Evolutionary conservation across 2,888 invertebrate species (phyloP).

Genomic region (Tinea trinotella): DNA sequence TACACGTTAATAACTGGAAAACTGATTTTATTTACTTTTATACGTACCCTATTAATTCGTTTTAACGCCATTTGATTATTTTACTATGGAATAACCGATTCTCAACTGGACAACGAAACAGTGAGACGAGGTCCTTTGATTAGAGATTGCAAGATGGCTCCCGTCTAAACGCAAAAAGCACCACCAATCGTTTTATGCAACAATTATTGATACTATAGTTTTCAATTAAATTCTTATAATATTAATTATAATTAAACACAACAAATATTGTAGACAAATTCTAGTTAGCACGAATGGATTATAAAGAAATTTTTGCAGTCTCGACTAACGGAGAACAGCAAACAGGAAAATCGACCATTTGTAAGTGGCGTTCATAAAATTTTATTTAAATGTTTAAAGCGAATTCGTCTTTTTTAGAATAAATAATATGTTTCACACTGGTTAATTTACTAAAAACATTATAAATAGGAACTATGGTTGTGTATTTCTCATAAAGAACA

Average conservation of each 20-base stretch:
- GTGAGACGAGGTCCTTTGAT: constrained; percentile 89
- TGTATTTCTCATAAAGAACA: neutral
- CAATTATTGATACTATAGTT: constrained; percentile 45
- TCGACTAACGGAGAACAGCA: constrained; percentile 63
- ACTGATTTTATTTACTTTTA: constrained; percentile 40
- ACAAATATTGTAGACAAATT: constrained; percentile 61
- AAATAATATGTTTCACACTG: neutral
- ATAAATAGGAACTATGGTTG: neutral
- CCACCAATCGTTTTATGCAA: constrained; percentile 77
- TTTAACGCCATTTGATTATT: constrained; percentile 93
- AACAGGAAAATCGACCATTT: constrained; percentile 72
- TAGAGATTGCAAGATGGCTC: constrained; percentile 90
- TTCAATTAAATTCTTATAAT: constrained; percentile 45
- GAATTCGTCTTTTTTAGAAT: neutral
- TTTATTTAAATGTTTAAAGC: neutral
- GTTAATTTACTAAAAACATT: neutral
- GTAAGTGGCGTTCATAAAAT: constrained; percentile 46
- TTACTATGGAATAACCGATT: constrained; percentile 81
- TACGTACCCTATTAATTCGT: constrained; percentile 96
- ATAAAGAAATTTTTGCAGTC: constrained; percentile 57
- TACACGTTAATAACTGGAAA: constrained; percentile 26
- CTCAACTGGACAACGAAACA: constrained; percentile 86
- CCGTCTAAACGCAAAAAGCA: constrained; percentile 83
- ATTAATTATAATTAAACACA: constrained; percentile 60
- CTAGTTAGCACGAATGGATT: constrained; percentile 48